A percentile compares a stretch with the other conserved stretches of the same genome.
These are phyloP conservation scores for Poecile atricapillus DNA, from an alignment of 2,113 vertebrate species.

Conservation along the genomic window DNA sequence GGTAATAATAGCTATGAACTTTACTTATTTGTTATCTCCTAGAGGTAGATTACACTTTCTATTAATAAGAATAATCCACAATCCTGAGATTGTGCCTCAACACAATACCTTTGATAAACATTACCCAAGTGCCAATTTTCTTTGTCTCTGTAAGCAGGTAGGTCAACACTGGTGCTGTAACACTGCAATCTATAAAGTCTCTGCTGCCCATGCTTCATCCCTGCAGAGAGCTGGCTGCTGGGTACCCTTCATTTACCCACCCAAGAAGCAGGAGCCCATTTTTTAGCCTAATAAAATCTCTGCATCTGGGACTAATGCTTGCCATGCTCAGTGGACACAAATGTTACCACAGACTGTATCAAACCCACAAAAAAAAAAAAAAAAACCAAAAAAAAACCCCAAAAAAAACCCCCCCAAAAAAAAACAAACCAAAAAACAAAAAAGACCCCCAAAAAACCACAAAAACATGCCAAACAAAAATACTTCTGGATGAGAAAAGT, in stretches of 20 bases:
- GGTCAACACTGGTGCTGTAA: background rate
- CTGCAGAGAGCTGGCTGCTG: background rate
- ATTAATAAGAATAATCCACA: background rate
- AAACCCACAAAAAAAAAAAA: background rate
- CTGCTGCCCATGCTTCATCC: background rate
- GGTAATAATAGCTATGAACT: slow-evolving; percentile 59
- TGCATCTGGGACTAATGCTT: background rate
- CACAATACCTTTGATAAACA: background rate
- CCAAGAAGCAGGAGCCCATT: background rate
- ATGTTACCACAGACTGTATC: background rate
- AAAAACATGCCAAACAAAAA: background rate
- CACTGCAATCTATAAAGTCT: background rate
- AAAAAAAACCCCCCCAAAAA: background rate
- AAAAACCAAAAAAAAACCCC: too few relatives aligned
- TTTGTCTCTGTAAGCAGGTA: background rate
- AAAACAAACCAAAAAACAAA: too few relatives aligned
- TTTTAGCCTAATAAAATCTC: background rate
- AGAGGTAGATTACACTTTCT: slow-evolving; percentile 17
- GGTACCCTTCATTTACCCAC: background rate
- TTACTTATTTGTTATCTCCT: slow-evolving; percentile 46
- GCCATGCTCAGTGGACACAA: background rate
- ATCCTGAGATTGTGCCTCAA: background rate
- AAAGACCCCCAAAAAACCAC: too few relatives aligned
- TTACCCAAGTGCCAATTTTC: background rate
- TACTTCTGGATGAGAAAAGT: background rate